Base-by-base conservation (phyloP, 2,888 invertebrate species). In the Axea sp. region DNA sequence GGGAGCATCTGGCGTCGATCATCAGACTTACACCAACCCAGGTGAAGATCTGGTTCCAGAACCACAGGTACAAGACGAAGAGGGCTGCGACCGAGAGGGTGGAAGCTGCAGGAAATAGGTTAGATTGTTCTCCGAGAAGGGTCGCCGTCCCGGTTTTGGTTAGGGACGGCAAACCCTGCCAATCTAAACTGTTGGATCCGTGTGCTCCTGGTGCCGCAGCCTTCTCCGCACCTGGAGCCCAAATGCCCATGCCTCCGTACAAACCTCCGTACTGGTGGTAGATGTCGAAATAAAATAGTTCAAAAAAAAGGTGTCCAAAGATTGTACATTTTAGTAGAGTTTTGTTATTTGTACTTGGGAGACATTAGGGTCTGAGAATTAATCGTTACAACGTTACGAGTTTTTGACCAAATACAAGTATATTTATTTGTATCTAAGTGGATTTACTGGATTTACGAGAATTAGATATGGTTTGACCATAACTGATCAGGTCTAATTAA, bases 11-110 rank as follows among this genome's bases (percentile, higher is more conserved):
- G 77, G 99, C 99, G 1, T 95, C 95, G 76, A 91, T 97, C 81
- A 99, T 99, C 76, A 91, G 96, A 60, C 90, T 99, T 65, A 98
- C 99, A 1, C 99, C 99, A 0, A 99, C 98, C 1, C 99, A 99
- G 90, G 95, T 95, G 47, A 98, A 98, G 89, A 99, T 99, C 82
- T 99, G 99, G 99, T 99, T 99, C 89, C 98, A 98, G 88, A 98
- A 98, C 88, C 99, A 99, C 87, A 89, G 91, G 84, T 99, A 99
- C 90, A 99, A 99, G 90, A 97, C 98, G 83, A 99, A 99, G 89
- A 91, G 99, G n/a, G 96, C 98, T 0, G 95, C 96, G 65, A 96
- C 96, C 84, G 99, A 99, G 88, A 95, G 97, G 6, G 85, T 85
- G 0, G 87, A 88, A 94, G 95, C 9, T 88, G 92, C 77, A 92